A percentile compares a stretch with the other conserved stretches of the same genome.
Conservation (phyloP, 2,113 vertebrate genomes). For the Heterocephalus glaber region DNA sequence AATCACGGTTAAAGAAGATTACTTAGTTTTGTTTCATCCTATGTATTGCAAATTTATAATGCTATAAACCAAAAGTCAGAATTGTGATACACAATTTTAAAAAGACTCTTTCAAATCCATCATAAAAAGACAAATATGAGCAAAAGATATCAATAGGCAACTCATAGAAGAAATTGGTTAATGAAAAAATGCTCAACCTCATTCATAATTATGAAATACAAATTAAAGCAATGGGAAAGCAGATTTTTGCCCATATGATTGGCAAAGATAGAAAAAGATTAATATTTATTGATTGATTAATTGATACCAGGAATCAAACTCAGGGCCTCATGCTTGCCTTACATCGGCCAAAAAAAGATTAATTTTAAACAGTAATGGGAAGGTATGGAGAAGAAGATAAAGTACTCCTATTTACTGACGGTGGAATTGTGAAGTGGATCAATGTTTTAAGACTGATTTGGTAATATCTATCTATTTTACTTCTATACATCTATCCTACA, state of each 20-base stretch:
- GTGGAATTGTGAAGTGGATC: neutral
- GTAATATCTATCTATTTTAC: constrained; percentile 5
- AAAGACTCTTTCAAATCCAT: neutral
- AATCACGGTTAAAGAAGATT: constrained; percentile 1
- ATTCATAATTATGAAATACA: constrained; percentile 43
- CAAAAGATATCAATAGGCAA: constrained; percentile 17
- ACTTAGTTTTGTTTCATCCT: constrained; percentile 19
- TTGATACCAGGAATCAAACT: too few relatives aligned
- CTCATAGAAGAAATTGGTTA: constrained; percentile 16
- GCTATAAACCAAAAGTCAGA: neutral
- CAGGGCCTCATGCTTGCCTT: too few relatives aligned
- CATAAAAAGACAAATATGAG: neutral
- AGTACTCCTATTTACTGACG: neutral
- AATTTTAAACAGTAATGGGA: constrained; percentile 6
- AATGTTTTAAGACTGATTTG: constrained; percentile 28
- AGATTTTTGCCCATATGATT: neutral
- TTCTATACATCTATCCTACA: constrained; percentile 35
- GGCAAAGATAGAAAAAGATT: constrained; percentile 23
- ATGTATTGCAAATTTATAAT: constrained; percentile 7
- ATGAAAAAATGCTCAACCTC: constrained; percentile 29
- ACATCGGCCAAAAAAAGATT: neutral
- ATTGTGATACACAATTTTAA: constrained; percentile 36
- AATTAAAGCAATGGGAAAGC: constrained; percentile 38
- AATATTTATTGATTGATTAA: too few relatives aligned
- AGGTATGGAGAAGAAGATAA: neutral